Evolutionary conservation across 2,888 invertebrate species (phyloP), one percentile per base, ranked within the genome.

Genomic region (Fragum whitleyi): DNA sequence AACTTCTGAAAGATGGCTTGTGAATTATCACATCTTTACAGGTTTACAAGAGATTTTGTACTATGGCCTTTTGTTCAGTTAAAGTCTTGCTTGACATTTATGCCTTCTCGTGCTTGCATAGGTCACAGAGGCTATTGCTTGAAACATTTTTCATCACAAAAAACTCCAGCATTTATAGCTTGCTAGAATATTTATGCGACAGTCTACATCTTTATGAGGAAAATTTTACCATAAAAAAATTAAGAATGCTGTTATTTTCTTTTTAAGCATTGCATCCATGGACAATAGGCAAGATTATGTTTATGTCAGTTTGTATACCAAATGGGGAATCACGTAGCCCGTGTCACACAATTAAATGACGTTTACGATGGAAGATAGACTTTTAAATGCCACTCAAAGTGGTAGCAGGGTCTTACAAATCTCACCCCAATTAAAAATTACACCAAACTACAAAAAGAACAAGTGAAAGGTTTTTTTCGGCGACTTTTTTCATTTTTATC

Each of bases 141-240:
- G 21, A 26, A n/a, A 65, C 36, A 65, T 65, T 65, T 65, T 65
- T 65, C 65, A 65, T 65, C 42, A 23, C 65, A 39, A 39, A 61
- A 65, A 65, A 65, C 23, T 36, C 39, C 1, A 23, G 36, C 65
- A 65, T 65, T 65, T 65, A 65, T 65, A 9, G 65, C 42, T 6
- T 21, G n/a, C 21, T 42, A 26, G 42, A 65, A 65, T 65, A 65
- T 23, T 65, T 65, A 65, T 65, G 29, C 65, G 65, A 65, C 39
- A 65, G 42, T 42, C 65, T 42, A 21, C 21, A 23, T 19, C 42
- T 42, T 65, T 65, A 42, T 23, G 39, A 32, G 65, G 42, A 65
- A 42, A 21, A 65, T 32, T 26, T 21, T 21, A n/a, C 9, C 42
- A 26, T 65, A 36, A 65, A 65, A 65, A 42, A 21, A 42, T 65